Evolutionary conservation across 2,113 vertebrate genomes (phyloP), one percentile per base, ranked within the genome.

Genomic region (Sceloporus tristichus): DNA sequence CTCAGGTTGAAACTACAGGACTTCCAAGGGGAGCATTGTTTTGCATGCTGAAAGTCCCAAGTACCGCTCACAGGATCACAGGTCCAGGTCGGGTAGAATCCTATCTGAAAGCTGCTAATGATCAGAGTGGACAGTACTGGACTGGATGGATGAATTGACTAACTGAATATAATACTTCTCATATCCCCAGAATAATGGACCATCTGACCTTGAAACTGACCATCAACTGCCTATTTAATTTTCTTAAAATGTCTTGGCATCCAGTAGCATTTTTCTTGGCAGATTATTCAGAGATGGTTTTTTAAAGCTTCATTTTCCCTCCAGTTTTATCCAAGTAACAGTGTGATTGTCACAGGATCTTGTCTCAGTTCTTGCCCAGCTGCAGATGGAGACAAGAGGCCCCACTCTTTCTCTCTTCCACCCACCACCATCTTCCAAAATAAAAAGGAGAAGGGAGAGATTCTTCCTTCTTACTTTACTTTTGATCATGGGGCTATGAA

Each of bases 301-400:
- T 0, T 25, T 85, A 91, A 91, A 80, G 89, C 4, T 38, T 90
- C 89, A 87, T 79, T 21, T 88, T 93, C 91, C 84, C 27, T 66
- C 66, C 3, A 74, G 92, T 89, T 94, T 84, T 90, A 88, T 90
- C 0, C 38, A 74, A 0, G 76, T 65, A 3, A 82, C 86, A 29
- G 73, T 0, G 21, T 87, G 91, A 88, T 85, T 77, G 91, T 94
- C 93, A 93, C 82, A 91, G 94, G 92, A 94, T 93, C 93, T 0
- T 18, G 42, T 89, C 8, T 85, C 42, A 48, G 77, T 25, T 48
- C 9, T 70, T 42, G 56, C 56, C 0, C 0, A 73, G 78, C 0
- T 0, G 40, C 62, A 86, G 16, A 79, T 16, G 34, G 83, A 77
- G 79, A 92, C 88, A 94, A 89, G 81, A 86, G 77, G 68, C 91